These are phyloP conservation scores for Anarsia innoxiella DNA, from an alignment of 2,888 invertebrate species.

Conservation along the genomic window DNA sequence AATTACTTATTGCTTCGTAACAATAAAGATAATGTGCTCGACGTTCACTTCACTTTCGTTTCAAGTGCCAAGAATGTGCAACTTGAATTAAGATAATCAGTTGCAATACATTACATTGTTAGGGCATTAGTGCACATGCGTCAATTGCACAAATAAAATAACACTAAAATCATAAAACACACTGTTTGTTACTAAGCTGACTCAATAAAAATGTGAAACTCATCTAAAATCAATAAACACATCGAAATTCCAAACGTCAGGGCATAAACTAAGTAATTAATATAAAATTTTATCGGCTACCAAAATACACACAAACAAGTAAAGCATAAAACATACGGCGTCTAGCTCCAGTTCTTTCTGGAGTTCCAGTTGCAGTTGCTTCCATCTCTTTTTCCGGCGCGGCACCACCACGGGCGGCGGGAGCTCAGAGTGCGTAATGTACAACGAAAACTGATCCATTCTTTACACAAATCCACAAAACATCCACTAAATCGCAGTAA, in stretches of 20 bases:
- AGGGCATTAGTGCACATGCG: neutral
- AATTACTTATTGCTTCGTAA: neutral
- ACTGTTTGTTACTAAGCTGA: neutral
- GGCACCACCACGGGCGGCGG: conserved; percentile 61
- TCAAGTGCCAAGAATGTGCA: too few relatives aligned
- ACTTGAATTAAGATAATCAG: too few relatives aligned
- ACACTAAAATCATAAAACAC: neutral
- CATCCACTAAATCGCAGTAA: conserved; percentile 22
- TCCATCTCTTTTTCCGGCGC: conserved; percentile 62
- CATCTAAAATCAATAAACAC: conserved; percentile 6
- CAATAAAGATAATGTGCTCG: too few relatives aligned
- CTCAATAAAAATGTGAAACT: neutral
- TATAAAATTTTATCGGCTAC: conserved; percentile 4
- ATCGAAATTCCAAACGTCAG: conserved; percentile 8
- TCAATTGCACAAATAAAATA: neutral
- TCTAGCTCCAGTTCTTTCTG: conserved; percentile 37
- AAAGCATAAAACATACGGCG: conserved; percentile 12
- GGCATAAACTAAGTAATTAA: neutral
- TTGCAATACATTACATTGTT: too few relatives aligned
- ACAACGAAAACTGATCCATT: conserved; percentile 67
- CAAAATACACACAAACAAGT: too few relatives aligned
- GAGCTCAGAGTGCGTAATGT: conserved; percentile 57
- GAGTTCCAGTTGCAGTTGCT: conserved; percentile 54
- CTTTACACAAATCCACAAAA: conserved; percentile 22
- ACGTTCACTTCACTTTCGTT: too few relatives aligned